Base-by-base conservation (phyloP, 2,888 invertebrate genomes). In the Luffia ferchaultella region DNA sequence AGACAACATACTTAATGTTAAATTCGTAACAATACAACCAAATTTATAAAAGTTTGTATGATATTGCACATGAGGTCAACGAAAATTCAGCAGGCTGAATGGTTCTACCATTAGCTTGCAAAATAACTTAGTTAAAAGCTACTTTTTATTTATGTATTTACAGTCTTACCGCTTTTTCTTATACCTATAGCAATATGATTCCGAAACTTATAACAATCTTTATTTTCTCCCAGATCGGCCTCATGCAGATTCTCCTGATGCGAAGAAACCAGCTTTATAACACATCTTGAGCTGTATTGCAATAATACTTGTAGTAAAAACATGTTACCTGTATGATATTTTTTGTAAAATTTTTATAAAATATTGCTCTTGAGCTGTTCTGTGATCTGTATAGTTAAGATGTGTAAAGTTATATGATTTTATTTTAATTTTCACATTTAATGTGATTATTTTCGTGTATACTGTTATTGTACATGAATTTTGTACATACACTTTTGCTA, bases 231-330 rank as follows among this genome's bases (percentile, higher is more conserved):
- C 53, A 83, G 83, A 82, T 71, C 72, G 64, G 58, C 73, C 79
- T 59, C 80, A 83, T 63, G 76, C 83, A 57, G 82, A 82, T 60
- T 82, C 82, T 50, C 83, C 83, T 64, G 79, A 78, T 66, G 76
- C 78, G 65, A 83, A 83, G 73, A 83, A 83, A 65, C 80, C 82
- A 60, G 73, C 82, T 61, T 80, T 83, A 82, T 82, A 80, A 75
- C 71, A n/a, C n/a, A n/a, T n/a, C n/a, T n/a, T n/a, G n/a, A n/a
- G n/a, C n/a, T n/a, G n/a, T n/a, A 65, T 57, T 65, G 69, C 63
- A 55, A 55, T 61, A 57, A 59, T 63, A 64, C 62, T 62, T 60
- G 59, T 59, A 58, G 61, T 58, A 60, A 61, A 53, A 59, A 61
- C 60, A 57, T 61, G 56, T 58, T 68, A 70, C 62, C 63, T 65